Evolutionary conservation across 2,113 vertebrate genomes (phyloP).

Genomic region (Centropus unirufus): DNA sequence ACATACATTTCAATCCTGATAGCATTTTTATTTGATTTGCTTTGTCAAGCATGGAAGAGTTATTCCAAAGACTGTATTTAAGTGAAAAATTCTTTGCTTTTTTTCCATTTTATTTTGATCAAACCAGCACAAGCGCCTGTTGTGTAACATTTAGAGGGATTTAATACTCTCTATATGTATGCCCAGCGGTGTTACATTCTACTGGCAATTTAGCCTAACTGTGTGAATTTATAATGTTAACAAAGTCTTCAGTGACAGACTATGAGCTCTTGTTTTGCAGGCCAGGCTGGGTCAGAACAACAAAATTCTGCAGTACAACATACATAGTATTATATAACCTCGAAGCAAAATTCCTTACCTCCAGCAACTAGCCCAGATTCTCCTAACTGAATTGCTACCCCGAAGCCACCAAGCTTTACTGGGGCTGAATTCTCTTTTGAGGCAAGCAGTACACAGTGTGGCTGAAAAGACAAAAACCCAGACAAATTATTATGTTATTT

Average conservation of each 20-base stretch:
- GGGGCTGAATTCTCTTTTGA: conserved; percentile 98
- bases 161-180: neutral
- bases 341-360: conserved; percentile 82
- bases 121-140: neutral
- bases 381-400: conserved; percentile 96
- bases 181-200: neutral
- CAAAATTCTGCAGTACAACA: neutral
- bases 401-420: conserved; percentile 96
- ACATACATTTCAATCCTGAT: neutral
- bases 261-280: neutral
- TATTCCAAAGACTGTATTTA: neutral
- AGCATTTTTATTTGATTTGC: neutral
- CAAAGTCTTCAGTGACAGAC: neutral
- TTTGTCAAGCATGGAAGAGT: neutral
- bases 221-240: neutral
- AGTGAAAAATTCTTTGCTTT: neutral
- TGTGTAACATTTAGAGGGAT: neutral
- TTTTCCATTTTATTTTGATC: neutral
- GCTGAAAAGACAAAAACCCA: conserved; percentile 79
- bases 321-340: neutral
- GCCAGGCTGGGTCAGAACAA: neutral
- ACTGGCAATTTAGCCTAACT: neutral
- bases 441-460: conserved; percentile 96
- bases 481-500: conserved; percentile 17
- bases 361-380: conserved; percentile 97